Base-by-base conservation (phyloP, 1,140 invertebrate species). In the Bombus fervidus region DNA sequence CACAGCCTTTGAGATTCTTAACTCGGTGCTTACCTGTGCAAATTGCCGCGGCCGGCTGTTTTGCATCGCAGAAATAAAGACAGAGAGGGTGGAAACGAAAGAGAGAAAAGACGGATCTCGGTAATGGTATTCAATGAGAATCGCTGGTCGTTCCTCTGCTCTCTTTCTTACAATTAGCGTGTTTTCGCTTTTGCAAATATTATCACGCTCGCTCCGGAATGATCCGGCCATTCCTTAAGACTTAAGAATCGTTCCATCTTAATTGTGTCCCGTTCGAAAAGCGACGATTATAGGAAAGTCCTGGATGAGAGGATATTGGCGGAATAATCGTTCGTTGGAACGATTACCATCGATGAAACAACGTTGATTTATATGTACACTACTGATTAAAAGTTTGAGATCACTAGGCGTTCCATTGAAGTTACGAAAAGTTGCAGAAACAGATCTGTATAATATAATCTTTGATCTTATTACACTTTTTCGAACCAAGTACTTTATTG, bases 1-100 rank as follows among this genome's bases (percentile, higher is more conserved):
- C 83, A 66, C 66, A 59, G 79, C 83, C 83, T 89, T 86, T 86
- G 83, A 89, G 79, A 88, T 88, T 89, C 87, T 89, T 86, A 89
- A 75, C 87, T 57, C 76, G 64, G 39, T 80, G 57, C 87, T 89
- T 86, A 89, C 88, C 59, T 86, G 79, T 88, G 73, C 78, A 89
- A 89, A 88, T 88, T 81, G 77, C 85, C 66, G 68, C 68, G 85
- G 75, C 37, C 34, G 84, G n/a, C 78, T 88, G 76, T 62, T 89
- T 89, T 87, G 68, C 82, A 89, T 87, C 66, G 77, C 39, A 69
- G 77, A 87, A 68, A 71, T 47, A 68, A 37, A 68, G 34, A 68
- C 8, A 47, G 41, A 43, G 37, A 81, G 15, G 18, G 22, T 3
- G 72, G 47, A 59, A 12, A 25, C 28, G 39, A 53, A 3, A 28